A percentile compares a stretch with the other conserved stretches of the same genome.
These are phyloP conservation scores for Chaenogobius annularis DNA, from an alignment of 2,113 vertebrate species.

Conservation along the genomic window DNA sequence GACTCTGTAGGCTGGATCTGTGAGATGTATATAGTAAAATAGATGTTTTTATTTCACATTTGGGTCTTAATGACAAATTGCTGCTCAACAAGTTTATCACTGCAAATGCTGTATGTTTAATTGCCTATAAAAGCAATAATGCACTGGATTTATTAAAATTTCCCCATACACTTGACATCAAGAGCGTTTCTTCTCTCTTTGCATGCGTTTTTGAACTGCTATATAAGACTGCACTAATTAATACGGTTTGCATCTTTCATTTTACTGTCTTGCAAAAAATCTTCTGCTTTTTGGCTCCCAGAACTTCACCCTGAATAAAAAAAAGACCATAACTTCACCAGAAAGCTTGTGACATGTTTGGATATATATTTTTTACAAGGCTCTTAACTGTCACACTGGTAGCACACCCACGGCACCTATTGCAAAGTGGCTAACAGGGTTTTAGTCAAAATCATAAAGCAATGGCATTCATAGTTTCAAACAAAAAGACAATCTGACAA, in stretches of 20 bases:
- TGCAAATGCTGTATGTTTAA: slow-evolving; percentile 25
- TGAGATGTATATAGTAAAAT: slow-evolving; percentile 6
- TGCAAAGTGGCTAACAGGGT: slow-evolving; percentile 40
- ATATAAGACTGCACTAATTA: slow-evolving; percentile 30
- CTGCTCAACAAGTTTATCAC: slow-evolving; percentile 15
- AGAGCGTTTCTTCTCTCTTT: slow-evolving; percentile 10
- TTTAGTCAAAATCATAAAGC: slow-evolving; percentile 56
- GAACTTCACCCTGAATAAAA: slow-evolving; percentile 47
- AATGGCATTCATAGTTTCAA: slow-evolving; percentile 49
- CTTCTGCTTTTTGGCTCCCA: slow-evolving; percentile 14
- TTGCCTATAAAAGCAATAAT: slow-evolving; percentile 26
- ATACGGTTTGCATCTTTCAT: slow-evolving; percentile 25
- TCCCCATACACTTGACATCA: slow-evolving; percentile 8
- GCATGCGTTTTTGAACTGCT: slow-evolving; percentile 22
- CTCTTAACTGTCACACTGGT: slow-evolving; percentile 40
- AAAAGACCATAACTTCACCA: slow-evolving; percentile 44
- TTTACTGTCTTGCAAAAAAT: slow-evolving; percentile 25
- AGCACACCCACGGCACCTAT: slow-evolving; percentile 44
- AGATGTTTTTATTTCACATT: slow-evolving; percentile 22
- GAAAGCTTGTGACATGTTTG: slow-evolving; percentile 48
- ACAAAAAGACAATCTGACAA: slow-evolving; percentile 39
- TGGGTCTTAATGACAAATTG: slow-evolving; percentile 14
- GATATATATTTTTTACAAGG: slow-evolving; percentile 46
- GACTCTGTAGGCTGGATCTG: neutral
- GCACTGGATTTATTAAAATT: slow-evolving; percentile 14